Conservation (phyloP, 2,113 vertebrate genomes). For the Bostrychus sinensis region DNA sequence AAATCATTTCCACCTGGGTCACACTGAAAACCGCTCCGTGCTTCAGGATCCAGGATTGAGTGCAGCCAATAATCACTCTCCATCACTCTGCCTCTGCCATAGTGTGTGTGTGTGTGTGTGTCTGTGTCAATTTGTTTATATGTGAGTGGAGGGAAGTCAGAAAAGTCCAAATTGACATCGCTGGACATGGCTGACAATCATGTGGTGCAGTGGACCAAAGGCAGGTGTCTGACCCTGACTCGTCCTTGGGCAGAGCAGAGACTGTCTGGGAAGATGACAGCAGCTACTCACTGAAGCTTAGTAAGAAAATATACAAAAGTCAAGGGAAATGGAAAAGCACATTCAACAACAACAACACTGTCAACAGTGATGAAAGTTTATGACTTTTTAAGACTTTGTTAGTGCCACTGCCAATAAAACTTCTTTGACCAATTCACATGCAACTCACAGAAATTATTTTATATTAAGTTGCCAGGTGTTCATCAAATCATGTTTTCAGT, state of each 20-base stretch:
- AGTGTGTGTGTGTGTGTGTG: constrained; percentile 17
- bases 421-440: no score
- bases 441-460: no score
- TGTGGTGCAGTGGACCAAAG: constrained; percentile 65
- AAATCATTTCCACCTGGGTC: constrained; percentile 46
- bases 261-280: constrained; percentile 39
- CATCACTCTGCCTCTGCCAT: not conserved
- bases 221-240: constrained; percentile 64
- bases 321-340: no score
- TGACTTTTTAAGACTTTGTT: no score
- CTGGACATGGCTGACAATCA: constrained; percentile 69
- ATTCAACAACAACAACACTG: no score
- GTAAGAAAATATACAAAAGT: not conserved
- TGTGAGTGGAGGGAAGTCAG: not conserved
- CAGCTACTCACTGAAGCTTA: constrained; percentile 13
- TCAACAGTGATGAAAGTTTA: no score
- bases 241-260: constrained; percentile 21
- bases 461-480: no score
- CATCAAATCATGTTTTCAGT: no score
- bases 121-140: not conserved
- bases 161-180: constrained; percentile 61
- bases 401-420: no score
- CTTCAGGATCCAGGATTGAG: constrained; percentile 44
- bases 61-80: constrained; percentile 43
- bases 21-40: constrained; percentile 44